phyloP scores from a whole-genome alignment of 2,797 vertebrate species.

The Microchirus variegatus region DNA sequence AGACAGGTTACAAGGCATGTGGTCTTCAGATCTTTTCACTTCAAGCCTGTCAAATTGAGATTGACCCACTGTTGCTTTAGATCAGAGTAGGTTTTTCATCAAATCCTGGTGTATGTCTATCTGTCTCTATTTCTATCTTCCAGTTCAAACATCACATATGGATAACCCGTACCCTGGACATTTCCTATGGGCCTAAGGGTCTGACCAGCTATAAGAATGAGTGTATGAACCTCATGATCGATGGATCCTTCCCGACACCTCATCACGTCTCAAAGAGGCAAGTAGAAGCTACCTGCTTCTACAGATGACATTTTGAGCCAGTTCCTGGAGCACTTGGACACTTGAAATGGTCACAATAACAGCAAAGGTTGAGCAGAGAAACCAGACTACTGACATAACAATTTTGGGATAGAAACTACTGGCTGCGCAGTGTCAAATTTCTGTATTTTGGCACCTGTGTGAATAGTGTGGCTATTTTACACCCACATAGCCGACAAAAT shows the following conservation, averaged over 20 bases:
- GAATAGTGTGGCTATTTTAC: background rate
- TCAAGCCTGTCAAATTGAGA: conserved; percentile 37
- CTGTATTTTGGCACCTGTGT: background rate
- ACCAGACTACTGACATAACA: too few species aligned
- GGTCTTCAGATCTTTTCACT: conserved; percentile 14
- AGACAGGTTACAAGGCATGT: conserved; percentile 17
- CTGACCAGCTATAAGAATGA: background rate
- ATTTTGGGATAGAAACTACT: too few species aligned
- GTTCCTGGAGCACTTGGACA: background rate
- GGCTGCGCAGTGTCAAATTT: too few species aligned
- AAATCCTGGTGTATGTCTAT: background rate
- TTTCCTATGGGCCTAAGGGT: too few species aligned
- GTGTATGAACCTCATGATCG: background rate
- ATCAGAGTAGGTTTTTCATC: background rate
- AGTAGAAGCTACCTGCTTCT: background rate
- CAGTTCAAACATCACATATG: background rate
- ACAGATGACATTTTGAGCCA: background rate
- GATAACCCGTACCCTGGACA: too few species aligned
- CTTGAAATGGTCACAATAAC: background rate
- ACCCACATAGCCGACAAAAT: too few species aligned
- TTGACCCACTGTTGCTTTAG: conserved; percentile 18
- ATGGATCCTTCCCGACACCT: background rate
- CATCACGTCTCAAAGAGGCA: background rate
- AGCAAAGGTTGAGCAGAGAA: too few species aligned
- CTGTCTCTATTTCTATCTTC: too few species aligned